A percentile compares a stretch with the other conserved stretches of the same genome.
These are phyloP conservation scores for Notamacropus eugenii DNA, from an alignment of 2,797 vertebrate species.

Conservation along the genomic window DNA sequence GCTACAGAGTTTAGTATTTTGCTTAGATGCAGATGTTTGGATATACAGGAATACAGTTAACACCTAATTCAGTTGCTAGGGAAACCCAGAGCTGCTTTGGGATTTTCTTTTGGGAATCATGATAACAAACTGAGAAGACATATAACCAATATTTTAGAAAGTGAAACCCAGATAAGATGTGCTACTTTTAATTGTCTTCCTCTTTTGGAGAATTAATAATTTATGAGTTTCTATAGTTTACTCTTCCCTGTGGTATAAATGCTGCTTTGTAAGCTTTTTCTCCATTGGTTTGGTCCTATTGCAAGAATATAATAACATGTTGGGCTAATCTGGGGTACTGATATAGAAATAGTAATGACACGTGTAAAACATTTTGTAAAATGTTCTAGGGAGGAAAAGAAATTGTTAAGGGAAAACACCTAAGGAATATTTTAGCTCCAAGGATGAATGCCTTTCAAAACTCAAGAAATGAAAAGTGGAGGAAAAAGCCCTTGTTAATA, in stretches of 20 bases:
- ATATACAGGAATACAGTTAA: slow-evolving; percentile 71
- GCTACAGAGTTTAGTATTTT: slow-evolving; percentile 73
- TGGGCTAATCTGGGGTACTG: slow-evolving; percentile 24
- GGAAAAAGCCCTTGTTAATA: slow-evolving; percentile 51
- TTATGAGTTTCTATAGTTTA: slow-evolving; percentile 51
- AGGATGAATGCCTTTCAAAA: slow-evolving; percentile 15
- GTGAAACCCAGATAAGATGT: slow-evolving; percentile 26
- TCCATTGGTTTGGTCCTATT: slow-evolving; percentile 55
- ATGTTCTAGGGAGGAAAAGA: slow-evolving; percentile 37
- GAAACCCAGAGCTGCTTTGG: slow-evolving; percentile 74
- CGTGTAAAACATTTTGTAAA: slow-evolving; percentile 54
- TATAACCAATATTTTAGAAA: slow-evolving; percentile 58
- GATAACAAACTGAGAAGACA: slow-evolving; percentile 56
- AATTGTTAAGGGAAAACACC: not conserved
- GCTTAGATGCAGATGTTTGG: slow-evolving; percentile 80
- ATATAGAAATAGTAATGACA: slow-evolving; percentile 63
- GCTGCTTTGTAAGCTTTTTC: slow-evolving; percentile 44
- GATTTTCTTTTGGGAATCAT: slow-evolving; percentile 72
- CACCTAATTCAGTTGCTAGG: slow-evolving; percentile 82
- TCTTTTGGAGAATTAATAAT: slow-evolving; percentile 49
- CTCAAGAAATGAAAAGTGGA: slow-evolving; percentile 17
- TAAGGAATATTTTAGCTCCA: slow-evolving; percentile 26
- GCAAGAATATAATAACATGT: not conserved
- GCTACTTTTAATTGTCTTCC: slow-evolving; percentile 50
- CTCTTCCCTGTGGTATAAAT: slow-evolving; percentile 59